Conservation (phyloP, 2,888 invertebrate species). For the Nephrotoma appendiculata region DNA sequence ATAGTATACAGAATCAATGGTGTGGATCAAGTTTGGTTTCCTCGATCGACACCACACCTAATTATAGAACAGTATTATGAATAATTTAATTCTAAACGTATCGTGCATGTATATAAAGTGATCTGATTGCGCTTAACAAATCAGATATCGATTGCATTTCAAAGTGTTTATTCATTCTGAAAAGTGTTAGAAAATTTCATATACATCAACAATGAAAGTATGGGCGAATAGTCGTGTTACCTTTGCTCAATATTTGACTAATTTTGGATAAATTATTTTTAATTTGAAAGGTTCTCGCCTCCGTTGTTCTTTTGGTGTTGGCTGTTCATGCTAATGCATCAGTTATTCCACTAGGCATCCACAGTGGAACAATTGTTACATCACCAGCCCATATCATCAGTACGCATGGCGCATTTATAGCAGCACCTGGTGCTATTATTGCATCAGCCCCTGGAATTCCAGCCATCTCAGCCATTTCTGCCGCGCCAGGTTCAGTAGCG, state of each 20-base stretch:
- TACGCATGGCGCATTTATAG: not conserved
- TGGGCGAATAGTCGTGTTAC: not conserved
- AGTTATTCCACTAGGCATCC: not conserved
- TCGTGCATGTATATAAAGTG: not conserved
- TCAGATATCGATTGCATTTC: not conserved
- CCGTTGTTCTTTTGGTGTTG: not conserved
- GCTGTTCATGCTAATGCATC: not conserved
- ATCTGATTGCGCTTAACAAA: not conserved
- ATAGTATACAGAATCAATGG: not conserved
- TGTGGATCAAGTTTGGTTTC: not conserved
- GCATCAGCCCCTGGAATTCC: not conserved
- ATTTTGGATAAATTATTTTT: not conserved
- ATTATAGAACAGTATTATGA: not conserved
- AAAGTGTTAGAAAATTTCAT: not conserved
- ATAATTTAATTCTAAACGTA: not conserved
- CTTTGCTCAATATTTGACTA: not conserved
- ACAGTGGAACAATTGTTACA: not conserved
- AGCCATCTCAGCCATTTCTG: not conserved
- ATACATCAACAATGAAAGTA: not conserved
- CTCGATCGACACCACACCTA: not conserved
- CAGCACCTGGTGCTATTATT: not conserved
- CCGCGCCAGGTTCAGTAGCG: not conserved
- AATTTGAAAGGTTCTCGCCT: not conserved
- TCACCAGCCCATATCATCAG: not conserved
- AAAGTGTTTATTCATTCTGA: not conserved